phyloP scores from a whole-genome alignment of 2,113 vertebrate species.

The Pycnonotus jocosus region DNA sequence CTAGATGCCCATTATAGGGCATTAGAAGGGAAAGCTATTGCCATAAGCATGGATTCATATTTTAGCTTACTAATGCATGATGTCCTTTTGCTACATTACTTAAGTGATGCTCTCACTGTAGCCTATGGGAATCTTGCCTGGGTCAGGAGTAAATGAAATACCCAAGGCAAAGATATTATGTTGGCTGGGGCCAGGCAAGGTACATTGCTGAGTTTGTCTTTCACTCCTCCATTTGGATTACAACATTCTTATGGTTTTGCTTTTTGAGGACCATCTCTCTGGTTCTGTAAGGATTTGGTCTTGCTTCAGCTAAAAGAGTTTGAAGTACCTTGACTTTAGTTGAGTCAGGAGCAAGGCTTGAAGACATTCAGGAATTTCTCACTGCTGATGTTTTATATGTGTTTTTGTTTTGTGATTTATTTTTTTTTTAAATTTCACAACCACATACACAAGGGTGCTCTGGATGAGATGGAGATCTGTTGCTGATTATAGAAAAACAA shows the following conservation, averaged over 20 bases:
- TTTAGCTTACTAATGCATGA: constrained; percentile 44
- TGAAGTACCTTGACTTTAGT: not conserved
- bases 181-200: not conserved
- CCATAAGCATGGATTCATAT: not conserved
- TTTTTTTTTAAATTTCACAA: not conserved
- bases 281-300: not conserved
- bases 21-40: not conserved
- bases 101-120: not conserved
- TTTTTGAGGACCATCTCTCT: not conserved
- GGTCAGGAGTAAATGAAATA: not conserved
- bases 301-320: not conserved
- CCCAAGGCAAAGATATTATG: not conserved
- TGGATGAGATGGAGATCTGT: constrained; percentile 1
- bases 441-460: constrained; percentile 5
- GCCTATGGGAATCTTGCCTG: not conserved
- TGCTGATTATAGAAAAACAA: not conserved
- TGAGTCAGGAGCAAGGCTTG: constrained; percentile 5
- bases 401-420: not conserved
- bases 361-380: constrained; percentile 38
- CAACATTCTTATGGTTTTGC: not conserved
- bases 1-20: constrained; percentile 1
- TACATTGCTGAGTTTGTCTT: not conserved
- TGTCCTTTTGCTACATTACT: not conserved
- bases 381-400: constrained; percentile 3
- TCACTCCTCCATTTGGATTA: not conserved